phyloP scores from a whole-genome alignment of 2,113 vertebrate genomes.

The Odontesthes bonariensis region DNA sequence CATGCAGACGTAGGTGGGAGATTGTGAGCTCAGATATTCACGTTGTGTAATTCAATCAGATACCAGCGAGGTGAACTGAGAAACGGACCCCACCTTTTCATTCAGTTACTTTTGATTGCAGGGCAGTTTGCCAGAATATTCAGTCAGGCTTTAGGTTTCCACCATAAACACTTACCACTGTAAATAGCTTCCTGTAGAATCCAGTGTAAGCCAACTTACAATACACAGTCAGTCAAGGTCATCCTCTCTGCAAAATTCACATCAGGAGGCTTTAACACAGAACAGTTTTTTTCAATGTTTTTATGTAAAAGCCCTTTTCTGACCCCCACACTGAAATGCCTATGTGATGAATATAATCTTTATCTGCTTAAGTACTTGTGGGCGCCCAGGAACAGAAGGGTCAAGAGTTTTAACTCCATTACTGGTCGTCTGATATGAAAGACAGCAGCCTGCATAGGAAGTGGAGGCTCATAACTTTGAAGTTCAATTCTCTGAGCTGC shows the following conservation, averaged over 20 bases:
- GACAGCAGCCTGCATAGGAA: slow-evolving; percentile 49
- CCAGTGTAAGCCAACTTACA: slow-evolving; percentile 29
- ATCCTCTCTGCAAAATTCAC: slow-evolving; percentile 19
- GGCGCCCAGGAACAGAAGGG: slow-evolving; percentile 48
- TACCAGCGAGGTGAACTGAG: slow-evolving; percentile 14
- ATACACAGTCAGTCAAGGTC: slow-evolving; percentile 18
- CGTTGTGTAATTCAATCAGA: slow-evolving; percentile 32
- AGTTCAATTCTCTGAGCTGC: slow-evolving; percentile 57
- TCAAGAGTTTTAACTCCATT: slow-evolving; percentile 61
- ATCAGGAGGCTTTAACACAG: slow-evolving; percentile 46
- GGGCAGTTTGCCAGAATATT: background rate
- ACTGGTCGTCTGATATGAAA: slow-evolving; percentile 51
- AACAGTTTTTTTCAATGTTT: slow-evolving; percentile 30
- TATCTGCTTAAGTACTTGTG: slow-evolving; percentile 68
- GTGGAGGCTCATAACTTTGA: slow-evolving; percentile 55
- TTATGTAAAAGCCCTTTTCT: slow-evolving; percentile 61
- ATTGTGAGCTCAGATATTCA: slow-evolving; percentile 44
- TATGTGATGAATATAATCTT: slow-evolving; percentile 61
- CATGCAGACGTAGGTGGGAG: slow-evolving; percentile 26
- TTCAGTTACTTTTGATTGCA: background rate
- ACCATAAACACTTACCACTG: slow-evolving; percentile 12
- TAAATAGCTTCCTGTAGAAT: slow-evolving; percentile 31
- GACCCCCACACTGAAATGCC: slow-evolving; percentile 52
- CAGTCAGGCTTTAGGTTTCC: slow-evolving; percentile 10
- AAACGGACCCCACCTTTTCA: too few species aligned